These are phyloP conservation scores for Pteria penguin DNA, from an alignment of 2,888 invertebrate genomes.

Conservation along the genomic window DNA sequence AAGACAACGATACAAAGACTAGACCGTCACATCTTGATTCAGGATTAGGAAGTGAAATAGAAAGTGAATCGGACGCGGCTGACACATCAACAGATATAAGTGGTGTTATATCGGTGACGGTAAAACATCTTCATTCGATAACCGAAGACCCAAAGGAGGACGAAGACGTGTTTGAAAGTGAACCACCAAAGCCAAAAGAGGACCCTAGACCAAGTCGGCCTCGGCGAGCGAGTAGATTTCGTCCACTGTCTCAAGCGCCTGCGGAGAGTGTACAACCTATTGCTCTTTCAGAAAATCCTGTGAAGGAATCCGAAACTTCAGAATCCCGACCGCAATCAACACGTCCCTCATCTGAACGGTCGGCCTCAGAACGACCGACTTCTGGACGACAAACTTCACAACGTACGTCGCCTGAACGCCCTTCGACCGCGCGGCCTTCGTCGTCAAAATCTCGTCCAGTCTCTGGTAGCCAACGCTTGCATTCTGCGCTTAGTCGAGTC, in stretches of 20 bases:
- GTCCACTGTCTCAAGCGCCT: constrained; percentile 4
- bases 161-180: not conserved
- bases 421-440: constrained; percentile 5
- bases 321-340: not conserved
- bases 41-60: constrained; percentile 5
- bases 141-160: constrained; percentile 11
- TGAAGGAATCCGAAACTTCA: not conserved
- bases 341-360: constrained; percentile 13
- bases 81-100: constrained; percentile 1
- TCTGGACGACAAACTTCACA: no score
- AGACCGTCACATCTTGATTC: constrained; percentile 22
- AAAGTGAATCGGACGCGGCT: not conserved
- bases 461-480: not conserved
- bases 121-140: constrained; percentile 32
- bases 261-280: constrained; percentile 1
- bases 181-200: not conserved
- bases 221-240: not conserved
- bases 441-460: not conserved
- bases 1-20: not conserved
- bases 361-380: constrained; percentile 14
- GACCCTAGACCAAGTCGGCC: not conserved
- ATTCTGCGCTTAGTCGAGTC: not conserved
- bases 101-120: constrained; percentile 34
- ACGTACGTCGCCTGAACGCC: constrained; percentile 2
- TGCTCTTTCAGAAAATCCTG: constrained; percentile 7